phyloP scores from a whole-genome alignment of 2,888 invertebrate genomes.

The Rhagonycha lutea region DNA sequence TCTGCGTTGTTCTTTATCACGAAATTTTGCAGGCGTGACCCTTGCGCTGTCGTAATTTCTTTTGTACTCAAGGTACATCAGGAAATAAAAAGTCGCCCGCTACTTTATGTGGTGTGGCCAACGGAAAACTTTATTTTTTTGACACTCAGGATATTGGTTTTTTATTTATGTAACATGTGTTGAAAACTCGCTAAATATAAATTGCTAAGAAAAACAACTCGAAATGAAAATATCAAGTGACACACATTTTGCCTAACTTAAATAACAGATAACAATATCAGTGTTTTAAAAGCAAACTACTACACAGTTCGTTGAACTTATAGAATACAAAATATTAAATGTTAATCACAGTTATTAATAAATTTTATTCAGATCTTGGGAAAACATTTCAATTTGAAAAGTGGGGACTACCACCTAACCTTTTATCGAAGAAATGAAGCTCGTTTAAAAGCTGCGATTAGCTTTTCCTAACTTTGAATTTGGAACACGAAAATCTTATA shows the following conservation, averaged over 20 bases:
- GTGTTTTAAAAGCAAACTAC: slow-evolving; percentile 28
- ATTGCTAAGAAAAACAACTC: slow-evolving; percentile 22
- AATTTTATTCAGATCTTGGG: background rate
- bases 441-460: background rate
- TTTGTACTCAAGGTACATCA: background rate
- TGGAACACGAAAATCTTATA: background rate
- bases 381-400: background rate
- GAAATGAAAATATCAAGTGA: slow-evolving; percentile 27
- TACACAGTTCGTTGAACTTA: slow-evolving; percentile 17
- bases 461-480: background rate
- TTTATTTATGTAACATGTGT: slow-evolving; percentile 29
- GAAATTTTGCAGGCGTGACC: slow-evolving; percentile 24
- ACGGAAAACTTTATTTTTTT: background rate
- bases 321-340: background rate
- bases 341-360: background rate
- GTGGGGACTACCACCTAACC: background rate
- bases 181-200: slow-evolving; percentile 18
- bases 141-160: background rate
- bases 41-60: background rate
- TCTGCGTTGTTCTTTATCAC: slow-evolving; percentile 13
- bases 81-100: background rate
- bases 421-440: background rate
- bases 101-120: background rate
- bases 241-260: slow-evolving; percentile 26
- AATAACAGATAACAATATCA: slow-evolving; percentile 28